Evolutionary conservation across 2,113 vertebrate genomes (phyloP), one percentile per base, ranked within the genome.

Genomic region (Microcebus jonahi): DNA sequence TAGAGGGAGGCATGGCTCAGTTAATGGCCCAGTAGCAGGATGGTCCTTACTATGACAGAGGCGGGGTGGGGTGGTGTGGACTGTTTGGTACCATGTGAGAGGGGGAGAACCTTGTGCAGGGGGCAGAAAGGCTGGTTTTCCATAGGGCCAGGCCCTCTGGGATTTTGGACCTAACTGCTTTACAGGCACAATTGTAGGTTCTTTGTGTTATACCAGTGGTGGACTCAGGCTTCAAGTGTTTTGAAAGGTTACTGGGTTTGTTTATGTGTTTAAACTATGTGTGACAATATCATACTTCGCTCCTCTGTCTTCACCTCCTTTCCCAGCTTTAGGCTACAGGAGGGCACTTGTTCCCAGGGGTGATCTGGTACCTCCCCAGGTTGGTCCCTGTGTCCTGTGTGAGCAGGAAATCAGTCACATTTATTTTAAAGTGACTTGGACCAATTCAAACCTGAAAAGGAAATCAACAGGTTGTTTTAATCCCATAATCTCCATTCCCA

Each of bases 401-500:
- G 65, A 42, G 34, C 29, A 89, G 53, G 61, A 83, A 76, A 34
- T 50, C 20, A 21, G 34, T 3, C 39, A 20, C 50, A 13, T 68
- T 50, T 39, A 48, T 85, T 29, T 79, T 61, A 71, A 61, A 3
- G 14, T 81, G 81, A 42, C 42, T 88, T 45, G 76, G 55, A 55
- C 55, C 57, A 91, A n/a, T 25, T 71, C 53, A 65, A 45, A 31
- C 45, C 65, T 45, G 75, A 73, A 81, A 86, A 87, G 55, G 82
- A 95, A 80, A 65, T 65, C 82, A 91, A 45, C 15, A 23, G 21
- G 42, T 27, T 80, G 13, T 83, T 81, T 91, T 55, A 91, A 63
- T 63, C 15, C 42, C n/a, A 65, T 12, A 42, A 34, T 77, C 45
- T 57, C 42, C 55, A 59, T 11, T n/a, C 88, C 29, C 21, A 63